Evolutionary conservation across 1,140 invertebrate species (phyloP), one percentile per base, ranked within the genome.

Genomic region (Octopus bimaculoides): DNA sequence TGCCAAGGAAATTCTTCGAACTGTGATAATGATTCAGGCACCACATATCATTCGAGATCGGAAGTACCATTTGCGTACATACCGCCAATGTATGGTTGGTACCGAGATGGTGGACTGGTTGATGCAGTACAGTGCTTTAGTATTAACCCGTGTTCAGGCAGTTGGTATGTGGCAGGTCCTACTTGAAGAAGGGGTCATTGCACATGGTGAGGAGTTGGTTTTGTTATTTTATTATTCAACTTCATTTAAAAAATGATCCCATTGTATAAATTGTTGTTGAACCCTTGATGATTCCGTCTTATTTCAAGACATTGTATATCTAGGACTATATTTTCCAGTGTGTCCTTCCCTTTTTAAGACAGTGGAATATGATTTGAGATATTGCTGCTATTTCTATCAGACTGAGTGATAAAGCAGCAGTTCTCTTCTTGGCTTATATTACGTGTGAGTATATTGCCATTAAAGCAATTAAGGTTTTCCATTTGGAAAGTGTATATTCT

Each of bases 121-220:
- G 53, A 88, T 95, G 82, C 87, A 88, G 75, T 82, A 86, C 73
- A 86, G 85, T 78, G 80, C 85, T 10, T 74, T 87, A 90, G 90
- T 92, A 8, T 90, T 91, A 79, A 93, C 93, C n/a, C 89, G 94
- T 79, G 92, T 92, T 80, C 94, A 95, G 84, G 94, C 95, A 53
- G 92, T 93, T 20, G 94, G 93, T 52, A 95, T 96, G 93, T 96
- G 94, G 94, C 95, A 96, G 87, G 93, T 93, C 0, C 89, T 96
- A n/a, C 90, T 96, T 52, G 95, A 96, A 88, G 94, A 96, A 90
- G 94, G 94, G 69, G 92, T 95, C 75, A 92, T 96, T 81, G 91
- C 92, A 55, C 94, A 95, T 89, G 94, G 95, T 95, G 86, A 91
- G 91, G 83, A 74, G 26, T 56, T 41, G 26, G 26, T 41, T 41